Conservation (phyloP, 2,888 invertebrate species). For the Melinaea menophilus region DNA sequence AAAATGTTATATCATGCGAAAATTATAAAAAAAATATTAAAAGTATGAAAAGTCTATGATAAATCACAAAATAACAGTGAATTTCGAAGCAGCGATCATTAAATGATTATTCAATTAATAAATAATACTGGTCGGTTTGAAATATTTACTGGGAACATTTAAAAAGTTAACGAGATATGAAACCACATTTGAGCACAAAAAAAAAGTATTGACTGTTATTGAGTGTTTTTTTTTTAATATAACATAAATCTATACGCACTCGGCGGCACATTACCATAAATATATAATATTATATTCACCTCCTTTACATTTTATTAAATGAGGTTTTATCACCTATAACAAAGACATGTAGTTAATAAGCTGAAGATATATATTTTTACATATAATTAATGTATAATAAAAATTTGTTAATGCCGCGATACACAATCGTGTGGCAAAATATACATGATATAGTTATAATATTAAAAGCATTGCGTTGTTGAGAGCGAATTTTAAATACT, state of each 20-base stretch:
- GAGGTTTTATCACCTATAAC: slow-evolving; percentile 25
- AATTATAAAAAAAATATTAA: neutral
- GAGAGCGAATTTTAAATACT: neutral
- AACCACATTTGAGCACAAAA: neutral
- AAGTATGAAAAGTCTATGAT: neutral
- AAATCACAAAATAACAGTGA: slow-evolving; percentile 6
- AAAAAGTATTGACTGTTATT: slow-evolving; percentile 1
- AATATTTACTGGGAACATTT: no score
- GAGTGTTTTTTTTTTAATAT: neutral
- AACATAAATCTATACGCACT: neutral
- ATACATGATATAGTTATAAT: no score
- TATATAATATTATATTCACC: slow-evolving; percentile 16
- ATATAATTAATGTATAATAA: no score
- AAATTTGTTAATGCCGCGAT: no score
- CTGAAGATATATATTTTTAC: neutral
- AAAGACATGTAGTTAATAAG: slow-evolving; percentile 14
- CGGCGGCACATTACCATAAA: neutral
- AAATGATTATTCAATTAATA: neutral
- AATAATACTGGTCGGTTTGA: no score
- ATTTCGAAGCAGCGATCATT: neutral
- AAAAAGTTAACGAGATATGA: no score
- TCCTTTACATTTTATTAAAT: slow-evolving; percentile 21
- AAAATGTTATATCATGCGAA: neutral
- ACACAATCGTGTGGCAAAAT: no score
- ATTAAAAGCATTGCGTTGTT: neutral